Percentiles rank a stretch among this genome's conserved stretches.
Conservation (phyloP, 2,888 invertebrate genomes). For the Sarcophaga caerulescens region DNA sequence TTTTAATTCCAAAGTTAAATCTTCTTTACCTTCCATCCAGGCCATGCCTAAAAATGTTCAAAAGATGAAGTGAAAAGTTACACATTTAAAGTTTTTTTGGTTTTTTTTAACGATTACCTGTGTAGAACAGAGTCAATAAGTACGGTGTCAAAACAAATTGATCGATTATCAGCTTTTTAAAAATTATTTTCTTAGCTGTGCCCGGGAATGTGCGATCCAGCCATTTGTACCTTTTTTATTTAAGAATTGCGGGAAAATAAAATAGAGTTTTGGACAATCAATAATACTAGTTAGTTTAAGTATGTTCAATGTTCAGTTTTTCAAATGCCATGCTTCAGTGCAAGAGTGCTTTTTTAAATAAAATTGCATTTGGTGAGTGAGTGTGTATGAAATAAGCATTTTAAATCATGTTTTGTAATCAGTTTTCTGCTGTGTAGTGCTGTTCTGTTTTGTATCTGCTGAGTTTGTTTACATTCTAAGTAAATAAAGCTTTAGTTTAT, state of each 20-base stretch:
- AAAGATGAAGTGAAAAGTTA: not conserved
- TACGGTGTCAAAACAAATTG: slow-evolving; percentile 90
- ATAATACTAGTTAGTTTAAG: not conserved
- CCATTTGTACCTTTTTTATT: slow-evolving; percentile 87
- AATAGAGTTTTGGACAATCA: no score
- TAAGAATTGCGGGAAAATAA: no score
- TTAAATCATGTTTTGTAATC: not conserved
- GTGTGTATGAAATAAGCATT: slow-evolving; percentile 5
- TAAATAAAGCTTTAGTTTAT: slow-evolving; percentile 19
- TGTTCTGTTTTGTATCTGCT: not conserved
- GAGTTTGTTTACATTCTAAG: slow-evolving; percentile 5
- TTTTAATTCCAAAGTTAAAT: slow-evolving; percentile 87
- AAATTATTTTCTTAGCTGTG: slow-evolving; percentile 84
- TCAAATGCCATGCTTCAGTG: slow-evolving; percentile 34
- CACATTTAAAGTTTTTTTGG: not conserved
- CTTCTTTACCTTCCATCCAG: slow-evolving; percentile 86
- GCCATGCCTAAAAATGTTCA: slow-evolving; percentile 85
- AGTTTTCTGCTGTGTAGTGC: not conserved
- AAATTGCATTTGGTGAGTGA: not conserved
- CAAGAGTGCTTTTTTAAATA: not conserved
- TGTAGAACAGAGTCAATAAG: slow-evolving; percentile 87
- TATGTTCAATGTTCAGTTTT: not conserved
- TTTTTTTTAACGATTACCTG: slow-evolving; percentile 82
- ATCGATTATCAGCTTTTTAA: slow-evolving; percentile 87
- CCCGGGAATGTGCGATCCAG: slow-evolving; percentile 87